Base-by-base conservation (phyloP, 2,888 invertebrate genomes). In the Drosophila subsilvestris region DNA sequence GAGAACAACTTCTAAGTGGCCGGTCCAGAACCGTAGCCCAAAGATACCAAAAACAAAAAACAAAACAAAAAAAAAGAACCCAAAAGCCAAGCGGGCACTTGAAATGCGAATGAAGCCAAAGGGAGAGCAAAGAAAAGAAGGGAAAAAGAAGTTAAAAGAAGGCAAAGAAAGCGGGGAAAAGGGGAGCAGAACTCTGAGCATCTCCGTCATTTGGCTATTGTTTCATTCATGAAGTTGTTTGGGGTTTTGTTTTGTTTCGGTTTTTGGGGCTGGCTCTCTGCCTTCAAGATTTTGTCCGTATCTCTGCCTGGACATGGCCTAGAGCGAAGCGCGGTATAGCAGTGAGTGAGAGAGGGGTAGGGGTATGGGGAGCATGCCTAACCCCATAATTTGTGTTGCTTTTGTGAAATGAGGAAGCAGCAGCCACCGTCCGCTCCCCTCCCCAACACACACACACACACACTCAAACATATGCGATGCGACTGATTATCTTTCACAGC, bases 221-320 rank as follows among this genome's bases (percentile, higher is more conserved):
- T 83, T 83, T 86, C 83, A 83, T 83, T 86, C 86, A 84, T 86
- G 83, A 84, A 84, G 71, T 71, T 71, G 60, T 51, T 58, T 68
- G 65, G 63, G 67, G 54, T 63, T 67, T 73, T 66, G 32, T 53
- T 58, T 59, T 73, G 63, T 63, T 81, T 85, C 20, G 48, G 17
- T 69, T 65, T 63, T 6, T 25, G 0, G 73, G 63, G 74, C 53
- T 61, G 65, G 65, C 75, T 69, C 75, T 69, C 37, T 37, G 80
- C 78, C 78, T 44, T 50, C 43, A 74, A 71, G 71, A 71, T 71
- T 71, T 59, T 48, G 37, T 6, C 51, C 59, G 66, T 72, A 73
- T 66, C 72, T 72, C 54, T 43, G 79, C 71, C 54, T 18, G 53
- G 65, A 49, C 43, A 50, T 37, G 63, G 71, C 70, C 59, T 45